phyloP scores from a whole-genome alignment of 2,113 vertebrate species.

The Sylvietta virens region DNA sequence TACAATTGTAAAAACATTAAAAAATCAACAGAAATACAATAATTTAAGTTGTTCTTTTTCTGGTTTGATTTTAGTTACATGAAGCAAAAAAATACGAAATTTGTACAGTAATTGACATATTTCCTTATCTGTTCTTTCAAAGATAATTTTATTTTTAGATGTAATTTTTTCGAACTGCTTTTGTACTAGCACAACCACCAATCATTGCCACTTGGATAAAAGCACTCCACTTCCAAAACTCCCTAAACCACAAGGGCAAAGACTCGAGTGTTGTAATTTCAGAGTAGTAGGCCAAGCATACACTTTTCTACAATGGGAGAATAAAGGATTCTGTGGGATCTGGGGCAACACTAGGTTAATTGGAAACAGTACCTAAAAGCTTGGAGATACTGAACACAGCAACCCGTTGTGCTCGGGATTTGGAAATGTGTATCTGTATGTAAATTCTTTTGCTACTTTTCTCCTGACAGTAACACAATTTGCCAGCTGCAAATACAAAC shows the following conservation, averaged over 20 bases:
- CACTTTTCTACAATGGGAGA: rapidly evolving
- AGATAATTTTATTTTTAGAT: not conserved
- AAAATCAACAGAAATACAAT: not conserved
- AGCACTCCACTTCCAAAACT: not conserved
- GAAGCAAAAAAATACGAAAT: not conserved
- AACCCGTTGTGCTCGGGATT: not conserved
- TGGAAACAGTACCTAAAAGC: not conserved
- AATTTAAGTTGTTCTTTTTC: not conserved
- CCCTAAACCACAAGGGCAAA: not conserved
- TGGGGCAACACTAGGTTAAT: not conserved
- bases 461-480: not conserved
- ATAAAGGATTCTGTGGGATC: not conserved
- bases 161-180: not conserved
- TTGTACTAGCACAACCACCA: not conserved
- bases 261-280: not conserved
- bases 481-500: not conserved
- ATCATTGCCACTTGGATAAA: not conserved
- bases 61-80: not conserved
- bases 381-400: not conserved
- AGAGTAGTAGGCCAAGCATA: not conserved
- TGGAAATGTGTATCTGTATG: not conserved
- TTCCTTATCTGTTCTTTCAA: not conserved
- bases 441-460: not conserved
- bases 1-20: not conserved
- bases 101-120: not conserved